Base-by-base conservation (phyloP, 2,797 vertebrate species). In the Microctenopoma steveboyesi region DNA sequence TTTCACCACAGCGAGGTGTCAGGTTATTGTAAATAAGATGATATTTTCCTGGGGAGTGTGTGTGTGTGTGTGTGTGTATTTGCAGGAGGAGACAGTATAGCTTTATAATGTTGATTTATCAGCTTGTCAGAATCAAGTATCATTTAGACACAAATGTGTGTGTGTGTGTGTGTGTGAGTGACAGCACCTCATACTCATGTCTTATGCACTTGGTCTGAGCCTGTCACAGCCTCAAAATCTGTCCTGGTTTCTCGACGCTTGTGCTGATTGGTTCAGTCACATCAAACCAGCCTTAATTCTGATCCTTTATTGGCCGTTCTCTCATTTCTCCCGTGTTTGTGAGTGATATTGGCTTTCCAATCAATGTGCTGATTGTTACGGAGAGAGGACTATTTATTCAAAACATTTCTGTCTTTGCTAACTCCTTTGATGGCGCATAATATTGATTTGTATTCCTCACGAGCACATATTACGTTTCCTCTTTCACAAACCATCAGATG, bases 61-160 rank as follows among this genome's bases (percentile, higher is more conserved):
- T 66, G 69, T 55, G 73, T 72, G 70, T 66, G 59, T 37, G 45
- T 62, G 53, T 58, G 48, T 51, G 25, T 33, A 40, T 49, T 66
- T 43, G 30, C 42, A 73, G 59, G 69, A 66, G 37, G 59, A 66
- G 73, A 80, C 74, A 79, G 88, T 71, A 72, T 59, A 86, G 75
- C 86, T 89, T 91, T 88, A 91, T 92, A 93, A 91, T 89, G 86
- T 80, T 88, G 91, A 92, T 94, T 92, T 94, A 94, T 94, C 90
- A 91, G 87, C 79, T 72, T 93, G 92, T 93, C 93, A 93, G 81
- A 90, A 86, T 88, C 81, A 82, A 88, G 86, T 83, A 86, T 89
- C 88, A 78, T 85, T 83, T 78, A 76, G 78, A 82, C 80, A 78
- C 80, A 88, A 88, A 88, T 85, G 74, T 28, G 43, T 57, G 68